Base-by-base conservation (phyloP, 2,888 invertebrate genomes). In the Limenitis arthemis region DNA sequence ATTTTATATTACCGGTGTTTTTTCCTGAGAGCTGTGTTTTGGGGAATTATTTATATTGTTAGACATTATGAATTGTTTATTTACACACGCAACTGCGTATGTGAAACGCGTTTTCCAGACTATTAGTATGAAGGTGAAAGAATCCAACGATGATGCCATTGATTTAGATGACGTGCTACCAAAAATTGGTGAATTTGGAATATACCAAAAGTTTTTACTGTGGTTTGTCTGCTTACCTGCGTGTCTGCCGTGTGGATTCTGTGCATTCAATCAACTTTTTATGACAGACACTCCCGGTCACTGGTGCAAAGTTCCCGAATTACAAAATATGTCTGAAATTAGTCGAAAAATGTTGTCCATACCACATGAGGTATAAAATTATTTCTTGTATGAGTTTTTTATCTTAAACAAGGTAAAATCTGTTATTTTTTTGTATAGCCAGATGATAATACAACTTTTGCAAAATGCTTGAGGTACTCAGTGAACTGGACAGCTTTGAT, bases 241-340 rank as follows among this genome's bases (percentile, higher is more conserved):
- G 4, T 95, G 96, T 68, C 89, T 97, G 63, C 95, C 96, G 0
- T 95, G 96, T 68, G 96, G 95, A 32, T 96, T 95, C 79, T 94
- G 95, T 76, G 96, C 96, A 5, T 96, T 97, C 79, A 96, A 95
- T 82, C 96, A 96, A 79, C 88, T 97, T 36, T 97, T 97, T 79
- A 95, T 97, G 94, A 91, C 95, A 5, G 93, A 95, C 65, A 90
- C 91, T 34, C 96, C 96, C 0, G 91, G 92, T 40, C 93, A 96
- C 79, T 96, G 96, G 94, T 97, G 96, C 71, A 86, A 77, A 56
- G 89, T 94, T 29, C 93, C 94, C 0, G 90, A 91, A 61, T 78
- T 95, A 52, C 72, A 83, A 67, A 88, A 89, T 68, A 72, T 92
- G 44, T 86, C 89, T 5, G 70, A 79, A 58, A 84, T 89, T 48